A percentile compares a stretch with the other conserved stretches of the same genome.
Evolutionary conservation across 2,888 invertebrate species (phyloP).

Genomic region (Caradrina clavipalpis): DNA sequence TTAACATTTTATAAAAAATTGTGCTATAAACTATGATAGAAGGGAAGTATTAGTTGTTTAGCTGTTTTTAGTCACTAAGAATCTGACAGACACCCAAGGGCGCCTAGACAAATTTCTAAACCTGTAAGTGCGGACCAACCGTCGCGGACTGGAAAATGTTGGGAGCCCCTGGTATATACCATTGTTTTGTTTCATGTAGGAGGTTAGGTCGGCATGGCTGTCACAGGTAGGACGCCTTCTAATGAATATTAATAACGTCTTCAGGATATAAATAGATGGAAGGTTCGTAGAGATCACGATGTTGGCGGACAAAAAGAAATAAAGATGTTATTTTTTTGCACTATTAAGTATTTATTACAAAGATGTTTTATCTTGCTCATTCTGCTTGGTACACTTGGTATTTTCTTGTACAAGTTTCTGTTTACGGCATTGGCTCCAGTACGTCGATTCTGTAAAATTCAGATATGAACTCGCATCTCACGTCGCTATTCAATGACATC

Average conservation of each 20-base stretch:
- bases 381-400: not conserved
- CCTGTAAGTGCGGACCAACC: too few relatives aligned
- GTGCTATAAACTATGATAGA: too few relatives aligned
- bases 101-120: too few relatives aligned
- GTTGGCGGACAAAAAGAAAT: not conserved
- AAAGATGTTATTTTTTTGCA: not conserved
- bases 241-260: conserved; percentile 29
- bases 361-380: not conserved
- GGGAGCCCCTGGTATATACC: conserved; percentile 1
- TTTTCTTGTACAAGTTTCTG: not conserved
- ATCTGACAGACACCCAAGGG: too few relatives aligned
- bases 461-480: too few relatives aligned
- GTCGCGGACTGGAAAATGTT: too few relatives aligned
- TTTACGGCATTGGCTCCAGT: too few relatives aligned
- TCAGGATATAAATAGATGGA: not conserved
- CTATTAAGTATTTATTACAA: not conserved
- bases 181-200: conserved; percentile 17
- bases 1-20: too few relatives aligned
- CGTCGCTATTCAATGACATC: too few relatives aligned
- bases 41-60: too few relatives aligned
- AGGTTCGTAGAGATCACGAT: not conserved
- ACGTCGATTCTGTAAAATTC: too few relatives aligned
- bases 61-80: too few relatives aligned
- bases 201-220: not conserved
- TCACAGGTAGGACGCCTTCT: conserved; percentile 4